Base-by-base conservation (phyloP, 2,797 vertebrate genomes). In the Pristis pectinata region DNA sequence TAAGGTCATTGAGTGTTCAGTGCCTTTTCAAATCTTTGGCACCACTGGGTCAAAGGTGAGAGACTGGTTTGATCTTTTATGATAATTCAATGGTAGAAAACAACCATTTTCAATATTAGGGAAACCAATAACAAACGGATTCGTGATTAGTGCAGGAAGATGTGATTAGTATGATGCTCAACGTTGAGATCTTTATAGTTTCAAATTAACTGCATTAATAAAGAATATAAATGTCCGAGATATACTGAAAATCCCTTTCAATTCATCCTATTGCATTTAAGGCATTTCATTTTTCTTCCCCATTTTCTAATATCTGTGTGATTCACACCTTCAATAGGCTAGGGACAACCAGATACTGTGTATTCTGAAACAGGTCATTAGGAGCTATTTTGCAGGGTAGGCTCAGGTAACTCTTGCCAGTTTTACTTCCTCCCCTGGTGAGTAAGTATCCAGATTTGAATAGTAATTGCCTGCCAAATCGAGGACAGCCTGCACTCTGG, bases 31-130 rank as follows among this genome's bases (percentile, higher is more conserved):
- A 77, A 80, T 77, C 70, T 83, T 82, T n/a, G 94, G 79, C 89
- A 80, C 94, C 89, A 15, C 64, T 27, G 34, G 89, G 92, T 94
- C 94, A 94, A 77, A 94, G 83, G 95, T 95, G 94, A 95, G 22
- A 41, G 95, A 61, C 61, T 70, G 19, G 93, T 61, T 89, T 77
- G 44, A 27, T 94, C 80, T 94, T 94, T 80, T 30, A 94, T 92
- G 95, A 95, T 85, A 87, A 82, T 91, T 94, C 95, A 95, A 93
- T 91, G 41, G 64, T 34, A 59, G n/a, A 67, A 91, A 37, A 77
- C n/a, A 34, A 70, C 67, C 59, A 79, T 95, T 82, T 89, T 72
- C 72, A 94, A 83, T 24, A 85, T 22, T 22, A 49, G 59, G 15
- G 92, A 95, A 70, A 87, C 74, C 70, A 70, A 59, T 80, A 91